phyloP scores from a whole-genome alignment of 2,797 vertebrate species.

The Enteromius anoplus region DNA sequence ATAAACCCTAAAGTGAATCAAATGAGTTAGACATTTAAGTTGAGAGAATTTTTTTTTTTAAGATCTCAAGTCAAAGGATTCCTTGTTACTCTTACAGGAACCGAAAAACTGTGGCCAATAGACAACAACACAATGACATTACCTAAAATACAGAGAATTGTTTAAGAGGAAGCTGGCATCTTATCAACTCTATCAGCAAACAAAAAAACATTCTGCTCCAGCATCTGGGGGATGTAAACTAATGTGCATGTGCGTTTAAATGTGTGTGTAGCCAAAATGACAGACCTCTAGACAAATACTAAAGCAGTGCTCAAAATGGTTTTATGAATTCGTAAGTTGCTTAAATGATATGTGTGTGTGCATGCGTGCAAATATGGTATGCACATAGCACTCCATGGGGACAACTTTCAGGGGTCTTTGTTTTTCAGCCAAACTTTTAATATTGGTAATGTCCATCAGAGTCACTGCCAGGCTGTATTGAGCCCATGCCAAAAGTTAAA shows the following conservation, averaged over 20 bases:
- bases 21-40: not conserved
- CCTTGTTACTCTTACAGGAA: no score
- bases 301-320: not conserved
- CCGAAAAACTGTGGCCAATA: no score
- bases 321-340: constrained; percentile 8
- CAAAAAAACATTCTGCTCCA: constrained; percentile 56
- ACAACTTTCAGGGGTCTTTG: constrained; percentile 52
- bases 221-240: constrained; percentile 63
- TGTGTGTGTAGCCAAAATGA: not conserved
- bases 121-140: constrained; percentile 17
- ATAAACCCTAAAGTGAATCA: not conserved
- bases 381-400: constrained; percentile 44
- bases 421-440: constrained; percentile 71
- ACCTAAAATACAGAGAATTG: constrained; percentile 47
- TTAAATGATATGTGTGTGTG: constrained; percentile 5
- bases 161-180: constrained; percentile 41
- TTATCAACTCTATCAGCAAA: constrained; percentile 62
- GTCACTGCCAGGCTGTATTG: constrained; percentile 64
- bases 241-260: constrained; percentile 13
- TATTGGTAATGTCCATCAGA: constrained; percentile 72
- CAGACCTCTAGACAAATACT: not conserved
- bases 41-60: no score
- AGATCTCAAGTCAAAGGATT: no score
- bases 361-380: constrained; percentile 2
- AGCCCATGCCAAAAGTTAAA: constrained; percentile 62